A percentile compares a stretch with the other conserved stretches of the same genome.
Conservation (phyloP, 2,888 invertebrate species). For the Rhyacophila evoluta region DNA sequence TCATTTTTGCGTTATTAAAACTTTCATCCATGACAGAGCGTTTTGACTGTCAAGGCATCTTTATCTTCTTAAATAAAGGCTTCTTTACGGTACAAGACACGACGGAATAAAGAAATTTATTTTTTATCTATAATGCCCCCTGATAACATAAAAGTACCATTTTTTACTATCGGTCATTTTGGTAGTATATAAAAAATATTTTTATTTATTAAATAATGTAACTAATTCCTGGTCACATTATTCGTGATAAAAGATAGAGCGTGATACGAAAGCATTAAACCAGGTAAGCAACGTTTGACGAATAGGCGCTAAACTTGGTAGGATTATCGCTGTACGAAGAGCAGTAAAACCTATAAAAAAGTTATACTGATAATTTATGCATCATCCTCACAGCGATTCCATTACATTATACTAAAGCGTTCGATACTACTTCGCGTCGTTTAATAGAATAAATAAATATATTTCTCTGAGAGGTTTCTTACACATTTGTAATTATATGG, state of each 20-base stretch:
- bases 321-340: constrained; percentile 49
- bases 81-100: too few relatives aligned
- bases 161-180: too few relatives aligned
- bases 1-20: too few relatives aligned
- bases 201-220: too few relatives aligned
- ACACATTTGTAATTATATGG: not conserved
- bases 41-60: too few relatives aligned
- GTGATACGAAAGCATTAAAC: constrained; percentile 45
- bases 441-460: constrained; percentile 18
- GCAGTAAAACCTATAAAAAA: constrained; percentile 47
- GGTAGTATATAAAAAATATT: too few relatives aligned
- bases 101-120: too few relatives aligned
- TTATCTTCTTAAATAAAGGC: too few relatives aligned
- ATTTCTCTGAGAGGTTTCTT: not conserved
- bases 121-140: too few relatives aligned
- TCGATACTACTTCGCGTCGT: not conserved
- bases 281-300: constrained; percentile 46
- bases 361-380: constrained; percentile 39
- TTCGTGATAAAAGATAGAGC: constrained; percentile 2
- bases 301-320: constrained; percentile 51
- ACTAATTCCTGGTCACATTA: not conserved
- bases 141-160: too few relatives aligned
- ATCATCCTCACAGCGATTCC: constrained; percentile 2
- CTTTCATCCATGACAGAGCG: too few relatives aligned
- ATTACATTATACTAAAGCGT: not conserved